Percentiles rank a stretch among this genome's conserved stretches.
These are phyloP conservation scores for Platysteira castanea DNA, from an alignment of 2,113 vertebrate species.

Conservation along the genomic window DNA sequence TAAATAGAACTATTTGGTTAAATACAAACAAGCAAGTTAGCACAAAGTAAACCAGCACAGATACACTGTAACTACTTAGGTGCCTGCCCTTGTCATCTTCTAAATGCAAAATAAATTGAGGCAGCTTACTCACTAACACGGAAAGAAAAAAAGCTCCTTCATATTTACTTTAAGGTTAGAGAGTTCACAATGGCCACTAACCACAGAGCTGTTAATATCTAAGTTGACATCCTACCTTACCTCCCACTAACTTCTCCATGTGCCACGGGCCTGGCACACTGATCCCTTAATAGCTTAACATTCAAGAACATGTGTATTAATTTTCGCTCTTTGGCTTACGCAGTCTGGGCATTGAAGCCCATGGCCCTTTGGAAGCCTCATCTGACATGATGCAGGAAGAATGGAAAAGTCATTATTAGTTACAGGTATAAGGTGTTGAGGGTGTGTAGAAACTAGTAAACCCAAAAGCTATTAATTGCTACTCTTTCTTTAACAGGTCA, in stretches of 20 bases:
- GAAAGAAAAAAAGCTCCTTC: neutral
- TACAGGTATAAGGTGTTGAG: neutral
- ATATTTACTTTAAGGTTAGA: neutral
- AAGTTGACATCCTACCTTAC: neutral
- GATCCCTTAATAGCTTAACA: neutral
- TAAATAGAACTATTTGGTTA: neutral
- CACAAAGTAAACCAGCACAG: neutral
- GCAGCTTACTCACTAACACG: neutral
- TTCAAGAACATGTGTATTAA: neutral
- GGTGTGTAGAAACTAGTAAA: neutral
- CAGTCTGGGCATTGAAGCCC: neutral
- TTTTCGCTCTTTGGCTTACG: neutral
- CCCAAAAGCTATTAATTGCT: neutral
- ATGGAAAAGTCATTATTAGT: neutral
- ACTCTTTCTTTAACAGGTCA: neutral
- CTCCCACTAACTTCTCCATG: neutral
- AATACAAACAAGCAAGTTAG: neutral
- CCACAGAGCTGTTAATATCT: neutral
- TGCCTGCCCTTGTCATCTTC: neutral
- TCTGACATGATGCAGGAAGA: neutral
- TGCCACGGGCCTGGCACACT: neutral
- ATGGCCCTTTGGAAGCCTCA: neutral
- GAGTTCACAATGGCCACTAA: neutral
- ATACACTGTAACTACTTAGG: neutral
- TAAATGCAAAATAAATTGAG: neutral